Conservation (phyloP, 1,140 invertebrate genomes). For the Drosophila lini region DNA sequence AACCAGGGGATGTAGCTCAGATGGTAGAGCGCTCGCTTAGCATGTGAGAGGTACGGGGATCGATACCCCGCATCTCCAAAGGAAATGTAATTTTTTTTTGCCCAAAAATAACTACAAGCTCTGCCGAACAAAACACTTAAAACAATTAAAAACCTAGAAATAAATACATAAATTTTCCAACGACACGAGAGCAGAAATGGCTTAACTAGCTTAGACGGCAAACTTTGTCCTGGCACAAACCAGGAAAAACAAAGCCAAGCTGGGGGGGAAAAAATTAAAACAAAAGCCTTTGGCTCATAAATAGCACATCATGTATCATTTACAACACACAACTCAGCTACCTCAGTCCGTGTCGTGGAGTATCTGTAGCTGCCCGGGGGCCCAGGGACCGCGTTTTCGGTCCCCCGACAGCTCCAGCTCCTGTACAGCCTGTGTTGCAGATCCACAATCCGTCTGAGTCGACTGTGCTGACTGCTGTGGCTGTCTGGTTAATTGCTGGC, state of each 20-base stretch:
- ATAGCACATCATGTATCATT: conserved; percentile 84
- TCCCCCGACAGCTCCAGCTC: conserved; percentile 11
- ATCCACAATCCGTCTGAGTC: conserved; percentile 29
- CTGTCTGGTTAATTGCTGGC: conserved; percentile 83
- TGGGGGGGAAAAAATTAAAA: conserved; percentile 69
- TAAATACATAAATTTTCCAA: conserved; percentile 74
- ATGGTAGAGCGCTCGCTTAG: conserved; percentile 94
- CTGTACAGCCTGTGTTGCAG: conserved; percentile 4
- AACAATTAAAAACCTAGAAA: conserved; percentile 76
- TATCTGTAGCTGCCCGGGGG: conserved; percentile 20
- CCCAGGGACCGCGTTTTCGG: conserved; percentile 27
- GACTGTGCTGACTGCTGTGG: conserved; percentile 33
- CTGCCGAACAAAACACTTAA: conserved; percentile 66
- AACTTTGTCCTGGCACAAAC: conserved; percentile 57
- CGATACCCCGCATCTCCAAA: conserved; percentile 89
- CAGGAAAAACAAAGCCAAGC: conserved; percentile 15
- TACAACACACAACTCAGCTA: conserved; percentile 53
- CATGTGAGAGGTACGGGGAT: conserved; percentile 93
- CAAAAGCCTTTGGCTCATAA: conserved; percentile 79
- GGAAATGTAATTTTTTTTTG: conserved; percentile 10
- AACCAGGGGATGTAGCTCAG: conserved; percentile 79
- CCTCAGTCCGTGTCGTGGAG: conserved; percentile 17
- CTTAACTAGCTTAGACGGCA: conserved; percentile 68
- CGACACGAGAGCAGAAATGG: conserved; percentile 33
- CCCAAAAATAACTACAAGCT: conserved; percentile 12